phyloP scores from a whole-genome alignment of 2,113 vertebrate species.

The Daphoenositta chrysoptera region DNA sequence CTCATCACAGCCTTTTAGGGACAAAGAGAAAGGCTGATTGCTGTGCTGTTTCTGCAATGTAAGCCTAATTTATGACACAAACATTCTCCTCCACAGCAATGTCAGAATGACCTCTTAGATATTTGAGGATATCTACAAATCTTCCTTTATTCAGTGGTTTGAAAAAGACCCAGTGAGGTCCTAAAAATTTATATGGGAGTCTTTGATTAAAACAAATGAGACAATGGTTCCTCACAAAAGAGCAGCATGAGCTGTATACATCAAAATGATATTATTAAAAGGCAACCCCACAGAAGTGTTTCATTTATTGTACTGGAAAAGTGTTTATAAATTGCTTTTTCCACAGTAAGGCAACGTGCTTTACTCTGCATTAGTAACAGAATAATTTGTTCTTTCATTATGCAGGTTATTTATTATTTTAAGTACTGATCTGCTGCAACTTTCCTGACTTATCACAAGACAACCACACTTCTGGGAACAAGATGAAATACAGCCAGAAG shows the following conservation, averaged over 20 bases:
- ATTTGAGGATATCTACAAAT: neutral
- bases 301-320: neutral
- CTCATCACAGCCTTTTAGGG: neutral
- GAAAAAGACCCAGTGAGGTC: neutral
- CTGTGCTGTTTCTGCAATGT: neutral
- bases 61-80: neutral
- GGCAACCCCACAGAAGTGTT: neutral
- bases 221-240: neutral
- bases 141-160: neutral
- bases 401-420: slow-evolving; percentile 10
- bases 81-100: neutral
- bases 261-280: neutral
- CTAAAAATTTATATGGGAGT: neutral
- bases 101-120: neutral
- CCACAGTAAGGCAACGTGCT: neutral
- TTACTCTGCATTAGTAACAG: neutral
- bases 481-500: neutral
- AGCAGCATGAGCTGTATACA: neutral
- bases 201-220: neutral
- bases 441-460: neutral
- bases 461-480: neutral
- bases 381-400: neutral
- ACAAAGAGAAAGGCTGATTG: neutral
- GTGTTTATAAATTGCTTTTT: neutral
- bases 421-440: neutral